Conservation (phyloP, 2,797 vertebrate species). For the Corythornis leucogaster region DNA sequence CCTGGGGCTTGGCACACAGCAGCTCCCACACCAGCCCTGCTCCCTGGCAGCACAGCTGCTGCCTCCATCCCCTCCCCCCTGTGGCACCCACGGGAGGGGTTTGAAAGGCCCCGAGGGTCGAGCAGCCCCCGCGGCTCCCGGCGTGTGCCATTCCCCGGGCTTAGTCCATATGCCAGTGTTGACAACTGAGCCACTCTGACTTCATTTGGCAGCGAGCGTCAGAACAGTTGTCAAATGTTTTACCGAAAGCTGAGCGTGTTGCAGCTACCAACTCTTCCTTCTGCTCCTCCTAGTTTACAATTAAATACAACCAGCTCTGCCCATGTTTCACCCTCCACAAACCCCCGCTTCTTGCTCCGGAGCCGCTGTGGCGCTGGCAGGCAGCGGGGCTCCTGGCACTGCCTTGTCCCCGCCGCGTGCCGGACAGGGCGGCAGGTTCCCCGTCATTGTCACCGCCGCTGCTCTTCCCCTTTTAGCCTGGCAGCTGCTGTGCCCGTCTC, state of each 20-base stretch:
- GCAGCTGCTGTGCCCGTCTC: conserved; percentile 8
- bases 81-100: too few relatives aligned
- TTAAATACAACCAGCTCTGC: conserved; percentile 36
- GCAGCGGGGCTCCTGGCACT: background rate
- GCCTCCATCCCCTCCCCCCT: too few relatives aligned
- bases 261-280: conserved; percentile 52
- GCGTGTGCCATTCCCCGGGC: too few relatives aligned
- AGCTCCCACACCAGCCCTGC: too few relatives aligned
- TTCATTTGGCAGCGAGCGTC: conserved; percentile 51
- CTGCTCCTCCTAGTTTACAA: conserved; percentile 44
- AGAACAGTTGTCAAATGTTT: conserved; percentile 70
- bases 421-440: background rate
- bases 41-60: too few relatives aligned
- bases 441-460: background rate
- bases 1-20: too few relatives aligned
- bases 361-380: background rate
- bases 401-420: accelerated
- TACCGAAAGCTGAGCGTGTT: conserved; percentile 33
- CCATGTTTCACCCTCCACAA: conserved; percentile 47
- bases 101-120: too few relatives aligned
- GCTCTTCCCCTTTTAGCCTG: conserved; percentile 42
- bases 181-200: conserved; percentile 34
- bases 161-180: conserved; percentile 51
- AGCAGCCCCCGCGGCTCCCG: too few relatives aligned
- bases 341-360: background rate